Evolutionary conservation across 2,888 invertebrate genomes (phyloP).

Genomic region (Habroteleia sp.): DNA sequence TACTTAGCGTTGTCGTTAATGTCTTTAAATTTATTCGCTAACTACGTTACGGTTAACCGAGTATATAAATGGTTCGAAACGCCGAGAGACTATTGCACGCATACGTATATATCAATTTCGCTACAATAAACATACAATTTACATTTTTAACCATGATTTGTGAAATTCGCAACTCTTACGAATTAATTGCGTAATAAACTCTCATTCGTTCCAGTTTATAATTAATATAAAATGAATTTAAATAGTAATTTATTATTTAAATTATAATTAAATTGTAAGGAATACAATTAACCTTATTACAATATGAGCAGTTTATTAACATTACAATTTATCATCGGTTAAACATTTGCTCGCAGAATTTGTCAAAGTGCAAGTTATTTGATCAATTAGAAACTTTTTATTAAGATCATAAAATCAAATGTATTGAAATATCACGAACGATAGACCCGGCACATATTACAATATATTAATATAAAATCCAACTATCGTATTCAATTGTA

Average conservation of each 20-base stretch:
- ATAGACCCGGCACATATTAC: not conserved
- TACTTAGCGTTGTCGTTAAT: conserved; percentile 47
- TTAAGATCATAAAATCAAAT: conserved; percentile 3
- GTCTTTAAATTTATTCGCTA: conserved; percentile 53
- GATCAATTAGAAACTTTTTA: no score
- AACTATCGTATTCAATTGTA: conserved; percentile 6
- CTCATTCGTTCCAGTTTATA: no score
- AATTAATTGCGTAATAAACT: no score
- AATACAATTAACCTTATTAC: conserved; percentile 2
- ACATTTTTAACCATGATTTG: conserved; percentile 4
- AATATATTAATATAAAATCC: conserved; percentile 20
- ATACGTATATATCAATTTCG: conserved; percentile 8
- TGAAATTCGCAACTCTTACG: no score
- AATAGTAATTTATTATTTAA: no score
- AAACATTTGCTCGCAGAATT: no score
- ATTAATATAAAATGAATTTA: no score
- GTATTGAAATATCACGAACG: not conserved
- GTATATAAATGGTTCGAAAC: conserved; percentile 41
- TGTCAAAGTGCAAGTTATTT: no score
- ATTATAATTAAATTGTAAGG: conserved; percentile 18
- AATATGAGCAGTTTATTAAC: conserved; percentile 3
- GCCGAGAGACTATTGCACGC: conserved; percentile 31
- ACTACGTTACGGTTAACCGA: conserved; percentile 56
- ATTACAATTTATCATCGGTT: no score
- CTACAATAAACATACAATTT: conserved; percentile 1